Base-by-base conservation (phyloP, 2,113 vertebrate genomes). In the Callopanchax toddi region DNA sequence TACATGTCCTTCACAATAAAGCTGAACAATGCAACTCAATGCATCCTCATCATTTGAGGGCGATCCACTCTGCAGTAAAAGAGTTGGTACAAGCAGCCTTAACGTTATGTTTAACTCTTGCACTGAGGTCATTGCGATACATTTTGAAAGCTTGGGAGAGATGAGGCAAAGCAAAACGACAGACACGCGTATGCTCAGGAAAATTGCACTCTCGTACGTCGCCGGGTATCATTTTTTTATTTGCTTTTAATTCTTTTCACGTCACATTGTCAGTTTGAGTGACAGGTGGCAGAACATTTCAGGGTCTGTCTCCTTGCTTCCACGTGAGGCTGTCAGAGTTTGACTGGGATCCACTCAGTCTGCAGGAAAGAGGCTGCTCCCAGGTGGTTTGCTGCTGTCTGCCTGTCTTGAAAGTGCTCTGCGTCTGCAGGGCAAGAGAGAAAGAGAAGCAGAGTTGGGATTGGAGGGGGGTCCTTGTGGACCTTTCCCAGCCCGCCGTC, bases 201-300 rank as follows among this genome's bases (percentile, higher is more conserved):
- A 79, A 75, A 42, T 51, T 1, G 13, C 1, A 43, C 64, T 66
- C 48, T 66, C 48, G 22, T 51, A 59, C 23, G n/a, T 66, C 22
- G 18, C 62, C 15, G 60, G 66, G 68, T 78, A 82, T 83, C 11
- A 59, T 83, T 86, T 83, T 79, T 72, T 64, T 86, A 81, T 86
- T 87, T 89, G 85, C 84, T 86, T 85, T 88, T 89, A 87, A 89
- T 87, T 91, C 83, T 87, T 87, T 79, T 83, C 84, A 82, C 85
- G 85, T 84, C 80, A 78, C 69, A 40, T 80, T 91, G 89, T 89
- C 88, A 92, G 80, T 79, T 87, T 92, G 89, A 93, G 86, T 91
- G 90, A 87, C 91, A 90, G 75, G 82, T 91, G 89, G 91, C 90
- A 92, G 91, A 90, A 89, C 84, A 90, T 92, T 91, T 90, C 84